A percentile compares a stretch with the other conserved stretches of the same genome.
Evolutionary conservation across 2,113 vertebrate species (phyloP).

Genomic region (Dicerorhinus sumatrensis): DNA sequence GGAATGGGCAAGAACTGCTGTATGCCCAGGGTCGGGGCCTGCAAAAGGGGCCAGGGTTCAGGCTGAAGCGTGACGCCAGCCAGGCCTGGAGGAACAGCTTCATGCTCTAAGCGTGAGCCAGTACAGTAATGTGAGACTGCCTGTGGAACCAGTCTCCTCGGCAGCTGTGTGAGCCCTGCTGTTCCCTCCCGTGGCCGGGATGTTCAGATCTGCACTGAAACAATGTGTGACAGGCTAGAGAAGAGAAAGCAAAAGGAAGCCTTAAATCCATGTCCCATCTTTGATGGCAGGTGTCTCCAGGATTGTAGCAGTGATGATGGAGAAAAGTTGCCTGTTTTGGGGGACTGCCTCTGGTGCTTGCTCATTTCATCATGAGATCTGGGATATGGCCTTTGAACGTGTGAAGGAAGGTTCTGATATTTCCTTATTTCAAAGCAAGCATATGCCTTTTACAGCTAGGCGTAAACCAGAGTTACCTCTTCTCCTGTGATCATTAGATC

Average conservation of each 20-base stretch:
- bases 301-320: background rate
- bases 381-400: background rate
- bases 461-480: background rate
- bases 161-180: rapidly evolving
- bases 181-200: background rate
- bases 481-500: background rate
- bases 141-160: background rate
- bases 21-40: background rate
- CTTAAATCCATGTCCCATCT: background rate
- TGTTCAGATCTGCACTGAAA: background rate
- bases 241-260: background rate
- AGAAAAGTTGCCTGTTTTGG: background rate
- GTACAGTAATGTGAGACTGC: background rate
- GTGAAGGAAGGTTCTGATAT: background rate
- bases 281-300: background rate
- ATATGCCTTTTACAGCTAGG: background rate
- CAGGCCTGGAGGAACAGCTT: background rate
- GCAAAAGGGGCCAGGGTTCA: background rate
- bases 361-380: background rate
- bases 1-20: background rate
- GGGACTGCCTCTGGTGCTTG: background rate
- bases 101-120: background rate
- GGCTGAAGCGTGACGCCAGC: background rate
- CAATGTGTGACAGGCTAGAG: background rate
- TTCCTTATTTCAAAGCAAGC: background rate